Evolutionary conservation across 2,888 invertebrate species (phyloP).

Genomic region (Anaspis maculata): DNA sequence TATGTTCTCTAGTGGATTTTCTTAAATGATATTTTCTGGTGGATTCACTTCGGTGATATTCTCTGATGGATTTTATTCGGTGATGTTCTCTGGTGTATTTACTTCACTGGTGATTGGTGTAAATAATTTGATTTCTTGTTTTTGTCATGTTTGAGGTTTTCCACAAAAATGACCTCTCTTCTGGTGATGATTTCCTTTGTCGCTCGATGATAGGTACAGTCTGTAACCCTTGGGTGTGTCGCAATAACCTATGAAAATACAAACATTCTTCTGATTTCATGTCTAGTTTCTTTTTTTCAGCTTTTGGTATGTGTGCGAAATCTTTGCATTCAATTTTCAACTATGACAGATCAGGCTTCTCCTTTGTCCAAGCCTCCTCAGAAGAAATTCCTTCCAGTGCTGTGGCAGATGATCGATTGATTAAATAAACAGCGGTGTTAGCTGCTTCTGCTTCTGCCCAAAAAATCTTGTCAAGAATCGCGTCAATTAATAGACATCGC

Average conservation of each 20-base stretch:
- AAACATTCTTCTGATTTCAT: slow-evolving; percentile 24
- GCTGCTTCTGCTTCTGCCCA: slow-evolving; percentile 10
- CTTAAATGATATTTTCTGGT: no score
- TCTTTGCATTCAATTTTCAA: slow-evolving; percentile 23
- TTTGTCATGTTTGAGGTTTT: no score
- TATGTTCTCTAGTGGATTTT: no score
- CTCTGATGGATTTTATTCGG: no score
- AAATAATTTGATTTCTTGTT: no score
- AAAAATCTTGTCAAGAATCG: not conserved
- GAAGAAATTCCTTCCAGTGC: slow-evolving; percentile 4
- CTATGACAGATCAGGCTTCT: slow-evolving; percentile 28
- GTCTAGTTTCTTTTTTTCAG: slow-evolving; percentile 26
- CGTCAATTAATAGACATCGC: not conserved
- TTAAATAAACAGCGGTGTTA: slow-evolving; percentile 7
- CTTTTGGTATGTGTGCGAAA: slow-evolving; percentile 33
- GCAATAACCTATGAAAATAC: slow-evolving; percentile 31
- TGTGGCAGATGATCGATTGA: slow-evolving; percentile 5
- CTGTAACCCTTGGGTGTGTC: slow-evolving; percentile 17
- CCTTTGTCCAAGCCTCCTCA: no score
- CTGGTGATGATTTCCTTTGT: slow-evolving; percentile 1
- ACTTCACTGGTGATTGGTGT: no score
- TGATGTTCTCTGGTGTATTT: no score
- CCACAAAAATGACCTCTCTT: slow-evolving; percentile 4
- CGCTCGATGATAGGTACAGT: slow-evolving; percentile 3
- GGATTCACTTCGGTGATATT: no score